phyloP scores from a whole-genome alignment of 2,888 invertebrate species.

The Antheraea yamamai region DNA sequence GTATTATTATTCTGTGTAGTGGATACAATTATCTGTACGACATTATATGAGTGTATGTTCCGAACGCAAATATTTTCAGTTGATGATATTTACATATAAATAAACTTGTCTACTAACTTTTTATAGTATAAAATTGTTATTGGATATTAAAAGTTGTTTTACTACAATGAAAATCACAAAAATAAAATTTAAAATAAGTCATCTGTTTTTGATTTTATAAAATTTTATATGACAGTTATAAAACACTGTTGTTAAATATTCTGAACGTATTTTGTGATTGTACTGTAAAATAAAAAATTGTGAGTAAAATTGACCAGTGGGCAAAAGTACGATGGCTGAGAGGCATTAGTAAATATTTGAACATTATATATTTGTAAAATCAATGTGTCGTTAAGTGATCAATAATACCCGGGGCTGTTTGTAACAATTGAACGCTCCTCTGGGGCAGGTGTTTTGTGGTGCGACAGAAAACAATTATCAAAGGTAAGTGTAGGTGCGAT shows the following conservation, averaged over 20 bases:
- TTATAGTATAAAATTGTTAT: neutral
- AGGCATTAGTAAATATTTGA: constrained; percentile 70
- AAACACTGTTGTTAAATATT: neutral
- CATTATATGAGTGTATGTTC: neutral
- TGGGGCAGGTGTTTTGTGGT: constrained; percentile 54
- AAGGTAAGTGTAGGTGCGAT: constrained; percentile 64
- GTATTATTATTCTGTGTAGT: too few relatives aligned
- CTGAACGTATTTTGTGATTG: constrained; percentile 10
- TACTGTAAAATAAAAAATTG: constrained; percentile 9
- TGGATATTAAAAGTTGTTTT: neutral
- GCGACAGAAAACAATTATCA: constrained; percentile 64
- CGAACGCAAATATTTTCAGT: neutral
- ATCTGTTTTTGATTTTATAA: neutral
- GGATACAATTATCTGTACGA: neutral
- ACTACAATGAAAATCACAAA: neutral
- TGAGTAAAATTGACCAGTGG: constrained; percentile 55
- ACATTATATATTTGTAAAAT: constrained; percentile 66
- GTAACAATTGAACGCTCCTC: constrained; percentile 55
- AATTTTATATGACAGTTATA: neutral
- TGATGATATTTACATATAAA: neutral
- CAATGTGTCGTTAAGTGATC: constrained; percentile 63
- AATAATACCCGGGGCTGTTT: constrained; percentile 55
- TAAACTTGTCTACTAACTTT: neutral
- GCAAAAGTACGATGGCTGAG: constrained; percentile 62
- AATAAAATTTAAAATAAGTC: neutral